Evolutionary conservation across 2,797 vertebrate species (phyloP).

Genomic region (Scyliorhinus canicula): DNA sequence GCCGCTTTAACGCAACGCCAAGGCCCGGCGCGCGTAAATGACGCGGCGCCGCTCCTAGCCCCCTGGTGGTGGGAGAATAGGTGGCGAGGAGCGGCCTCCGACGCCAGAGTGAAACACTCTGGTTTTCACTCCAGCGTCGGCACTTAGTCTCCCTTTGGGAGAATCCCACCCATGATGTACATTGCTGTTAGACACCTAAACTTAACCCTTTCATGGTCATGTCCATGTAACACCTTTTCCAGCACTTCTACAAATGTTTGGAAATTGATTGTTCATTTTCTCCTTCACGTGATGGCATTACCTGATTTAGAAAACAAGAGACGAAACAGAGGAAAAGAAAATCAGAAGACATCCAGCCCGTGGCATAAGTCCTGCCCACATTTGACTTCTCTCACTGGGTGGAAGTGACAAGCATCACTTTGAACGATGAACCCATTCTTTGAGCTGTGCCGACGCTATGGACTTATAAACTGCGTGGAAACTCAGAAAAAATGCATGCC

Average conservation of each 20-base stretch:
- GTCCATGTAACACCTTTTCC: not conserved
- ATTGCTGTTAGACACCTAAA: not conserved
- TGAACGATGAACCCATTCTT: not conserved
- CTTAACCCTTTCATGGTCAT: not conserved
- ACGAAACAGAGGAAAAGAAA: not conserved
- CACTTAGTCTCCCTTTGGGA: too few species aligned
- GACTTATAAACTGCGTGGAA: not conserved
- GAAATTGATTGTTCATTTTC: not conserved
- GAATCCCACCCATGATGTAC: too few species aligned
- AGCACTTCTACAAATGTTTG: not conserved
- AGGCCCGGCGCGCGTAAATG: too few species aligned
- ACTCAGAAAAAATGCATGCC: not conserved
- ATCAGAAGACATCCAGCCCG: not conserved
- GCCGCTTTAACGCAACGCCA: too few species aligned
- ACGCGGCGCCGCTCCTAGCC: too few species aligned
- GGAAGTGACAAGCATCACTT: not conserved
- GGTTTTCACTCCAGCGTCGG: too few species aligned
- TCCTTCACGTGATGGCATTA: not conserved
- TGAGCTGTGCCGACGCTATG: not conserved
- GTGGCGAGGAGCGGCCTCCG: too few species aligned
- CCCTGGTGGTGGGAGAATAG: too few species aligned
- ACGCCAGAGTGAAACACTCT: too few species aligned
- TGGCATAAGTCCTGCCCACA: not conserved
- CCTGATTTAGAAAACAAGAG: not conserved
- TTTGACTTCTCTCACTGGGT: not conserved